Base-by-base conservation (phyloP, 2,888 invertebrate species). In the Ormyrus rosae region DNA sequence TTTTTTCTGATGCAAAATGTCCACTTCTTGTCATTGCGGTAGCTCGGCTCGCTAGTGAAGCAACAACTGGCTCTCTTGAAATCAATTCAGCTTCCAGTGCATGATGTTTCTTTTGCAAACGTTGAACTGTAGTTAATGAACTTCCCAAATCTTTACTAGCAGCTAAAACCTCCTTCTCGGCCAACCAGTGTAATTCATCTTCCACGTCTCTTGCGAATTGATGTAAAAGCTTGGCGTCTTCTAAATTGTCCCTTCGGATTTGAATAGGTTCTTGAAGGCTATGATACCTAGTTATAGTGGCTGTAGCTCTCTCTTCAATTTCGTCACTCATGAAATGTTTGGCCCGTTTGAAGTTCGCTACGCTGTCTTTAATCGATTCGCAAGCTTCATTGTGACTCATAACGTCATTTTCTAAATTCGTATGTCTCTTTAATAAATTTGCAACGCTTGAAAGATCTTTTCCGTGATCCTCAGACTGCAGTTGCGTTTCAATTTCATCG, bases 121-220 rank as follows among this genome's bases (percentile, higher is more conserved):
- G 95, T 88, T 98, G 97, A 0, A 98, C 97, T 11, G 96, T 95
- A 1, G 93, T 93, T 74, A 96, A 91, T 50, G 91, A 92, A 78
- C 89, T 92, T 10, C 95, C 95, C 11, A 96, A 91, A 88, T 96
- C 96, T 48, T 92, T 92, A 0, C 95, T 95, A 2, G 93, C 92
- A 0, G 95, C 96, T 6, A 95, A 89, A 0, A 94, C 93, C 86
- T 95, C 94, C 84, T 96, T 95, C 85, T 96, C 96, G 5, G 93
- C 92, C n/a, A 99, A 91, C 99, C 99, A 99, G 84, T 95, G 94
- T 74, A 97, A 88, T 90, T 99, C 98, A 88, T 99, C 98, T 81
- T 98, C 97, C 0, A 97, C 96, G 88, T 99, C 99, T 46, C 97
- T 92, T 65, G 96, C 93, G 92, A 98, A 98, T 87, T 98, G 96